phyloP scores from a whole-genome alignment of 2,888 invertebrate species.

The Silvanus unidentatus region DNA sequence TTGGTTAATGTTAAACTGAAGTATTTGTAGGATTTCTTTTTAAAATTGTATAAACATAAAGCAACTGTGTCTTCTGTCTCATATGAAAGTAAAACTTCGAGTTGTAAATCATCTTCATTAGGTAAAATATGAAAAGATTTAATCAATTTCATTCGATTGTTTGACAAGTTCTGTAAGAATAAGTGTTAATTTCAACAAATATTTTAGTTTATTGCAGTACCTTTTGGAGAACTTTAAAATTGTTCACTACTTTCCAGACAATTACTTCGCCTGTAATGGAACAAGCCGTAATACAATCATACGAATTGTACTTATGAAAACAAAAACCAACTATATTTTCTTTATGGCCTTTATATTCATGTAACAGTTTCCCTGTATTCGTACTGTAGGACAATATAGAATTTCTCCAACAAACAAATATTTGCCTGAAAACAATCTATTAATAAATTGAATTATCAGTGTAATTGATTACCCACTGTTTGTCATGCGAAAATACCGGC shows the following conservation, averaged over 20 bases:
- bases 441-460: slow-evolving; percentile 6
- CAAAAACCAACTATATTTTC: slow-evolving; percentile 51
- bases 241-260: slow-evolving; percentile 53
- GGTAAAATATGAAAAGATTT: no score
- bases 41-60: slow-evolving; percentile 22
- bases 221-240: slow-evolving; percentile 46
- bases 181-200: slow-evolving; percentile 13
- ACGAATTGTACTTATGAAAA: slow-evolving; percentile 43
- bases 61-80: no score
- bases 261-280: slow-evolving; percentile 52
- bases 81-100: slow-evolving; percentile 27
- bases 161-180: no score
- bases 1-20: slow-evolving; percentile 16
- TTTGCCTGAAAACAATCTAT: slow-evolving; percentile 45
- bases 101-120: no score
- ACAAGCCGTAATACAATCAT: slow-evolving; percentile 51
- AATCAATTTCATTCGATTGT: no score
- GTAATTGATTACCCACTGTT: slow-evolving; percentile 51
- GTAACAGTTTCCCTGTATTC: slow-evolving; percentile 58
- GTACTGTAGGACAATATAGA: slow-evolving; percentile 58
- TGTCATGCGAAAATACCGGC: slow-evolving; percentile 58
- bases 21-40: slow-evolving; percentile 14
- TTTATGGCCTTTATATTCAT: slow-evolving; percentile 52
- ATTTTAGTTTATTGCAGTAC: slow-evolving; percentile 40
- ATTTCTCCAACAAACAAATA: slow-evolving; percentile 57